These are phyloP conservation scores for Distichodus sexfasciatus DNA, from an alignment of 2,797 vertebrate genomes.

Conservation along the genomic window DNA sequence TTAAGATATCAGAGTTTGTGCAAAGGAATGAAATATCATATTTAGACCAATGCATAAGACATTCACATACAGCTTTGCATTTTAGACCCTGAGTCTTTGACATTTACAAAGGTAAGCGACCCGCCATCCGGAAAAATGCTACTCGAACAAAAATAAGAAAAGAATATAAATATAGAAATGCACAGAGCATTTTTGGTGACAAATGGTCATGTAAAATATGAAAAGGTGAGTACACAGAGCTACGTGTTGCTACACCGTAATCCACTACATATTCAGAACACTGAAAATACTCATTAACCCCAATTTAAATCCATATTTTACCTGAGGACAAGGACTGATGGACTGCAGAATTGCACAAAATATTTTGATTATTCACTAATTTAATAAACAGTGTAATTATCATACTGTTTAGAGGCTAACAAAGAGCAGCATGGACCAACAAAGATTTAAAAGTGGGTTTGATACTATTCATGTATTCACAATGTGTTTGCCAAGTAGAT, in stretches of 20 bases:
- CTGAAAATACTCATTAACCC: slow-evolving; percentile 38
- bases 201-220: slow-evolving; percentile 1
- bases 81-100: slow-evolving; percentile 35
- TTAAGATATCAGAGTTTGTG: too few relatives aligned
- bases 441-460: too few relatives aligned
- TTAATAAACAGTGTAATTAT: slow-evolving; percentile 2
- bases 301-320: slow-evolving; percentile 37
- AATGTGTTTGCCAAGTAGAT: too few relatives aligned
- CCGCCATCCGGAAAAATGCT: slow-evolving; percentile 13
- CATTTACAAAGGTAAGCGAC: slow-evolving; percentile 40
- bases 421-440: neutral
- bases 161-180: slow-evolving; percentile 22
- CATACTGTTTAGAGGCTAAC: neutral
- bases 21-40: neutral
- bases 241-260: slow-evolving; percentile 21
- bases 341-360: slow-evolving; percentile 15
- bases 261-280: slow-evolving; percentile 25
- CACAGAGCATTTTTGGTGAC: slow-evolving; percentile 11
- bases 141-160: slow-evolving; percentile 38
- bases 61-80: slow-evolving; percentile 14
- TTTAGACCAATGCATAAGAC: neutral
- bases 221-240: neutral
- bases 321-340: slow-evolving; percentile 24
- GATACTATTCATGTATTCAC: too few relatives aligned
- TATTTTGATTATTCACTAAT: slow-evolving; percentile 25